Conservation (phyloP, 2,113 vertebrate species). For the Bufo bufo region DNA sequence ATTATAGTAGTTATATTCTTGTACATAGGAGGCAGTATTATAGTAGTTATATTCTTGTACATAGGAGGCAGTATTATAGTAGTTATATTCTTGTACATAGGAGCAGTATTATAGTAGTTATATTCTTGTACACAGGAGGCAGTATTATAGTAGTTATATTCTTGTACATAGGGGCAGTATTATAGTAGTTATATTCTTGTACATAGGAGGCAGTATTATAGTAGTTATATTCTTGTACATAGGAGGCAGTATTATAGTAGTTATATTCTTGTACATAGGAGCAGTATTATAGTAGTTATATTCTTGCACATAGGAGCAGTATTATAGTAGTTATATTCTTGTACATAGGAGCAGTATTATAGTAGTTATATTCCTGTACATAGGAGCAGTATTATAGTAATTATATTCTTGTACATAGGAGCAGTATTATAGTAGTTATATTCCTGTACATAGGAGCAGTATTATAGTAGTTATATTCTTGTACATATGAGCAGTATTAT, state of each 20-base stretch:
- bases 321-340: constrained; percentile 6
- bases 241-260: constrained; percentile 7
- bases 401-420: constrained; percentile 1
- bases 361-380: neutral
- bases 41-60: constrained; percentile 8
- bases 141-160: constrained; percentile 11
- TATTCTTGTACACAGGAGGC: neutral
- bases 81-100: constrained; percentile 13
- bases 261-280: constrained; percentile 1
- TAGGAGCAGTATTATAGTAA: neutral
- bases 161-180: neutral
- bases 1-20: constrained; percentile 13
- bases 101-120: neutral
- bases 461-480: neutral
- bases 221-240: constrained; percentile 3
- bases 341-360: neutral
- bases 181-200: neutral
- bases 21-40: neutral
- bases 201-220: neutral
- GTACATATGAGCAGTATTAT: neutral
- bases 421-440: constrained; percentile 6
- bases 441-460: neutral
- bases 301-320: neutral
- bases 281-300: constrained; percentile 6
- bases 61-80: neutral